Base-by-base conservation (phyloP, 2,797 vertebrate genomes). In the Orestias chungarensis region DNA sequence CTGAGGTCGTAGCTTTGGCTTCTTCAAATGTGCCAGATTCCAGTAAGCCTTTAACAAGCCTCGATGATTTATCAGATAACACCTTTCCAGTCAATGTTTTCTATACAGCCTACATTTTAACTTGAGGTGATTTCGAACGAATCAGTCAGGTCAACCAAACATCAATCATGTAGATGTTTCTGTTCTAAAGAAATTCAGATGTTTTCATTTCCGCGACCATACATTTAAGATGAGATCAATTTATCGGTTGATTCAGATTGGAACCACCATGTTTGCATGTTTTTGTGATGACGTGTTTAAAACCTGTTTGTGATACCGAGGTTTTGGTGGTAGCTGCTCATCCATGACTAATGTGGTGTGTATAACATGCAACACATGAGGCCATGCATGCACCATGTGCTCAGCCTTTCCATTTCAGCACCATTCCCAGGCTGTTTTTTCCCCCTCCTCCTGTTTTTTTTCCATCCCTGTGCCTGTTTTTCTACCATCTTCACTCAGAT, bases 381-480 rank as follows among this genome's bases (percentile, higher is more conserved):
- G 44, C 33, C 74, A 73, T 71, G 57, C 75, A 64, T 65, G 66
- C 42, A 69, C 71, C 75, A 68, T 73, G 76, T 68, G 70, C 33
- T 42, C 75, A 47, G 44, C 69, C 70, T 78, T 68, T 38, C 10
- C 6, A 2, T 65, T 81, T 49, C 66, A 67, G 62, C 68, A 43
- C 47, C 52, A 69, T 74, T 85, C 52, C 66, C 70, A 74, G 57
- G 40, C 73, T 38, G 86, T 83, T 71, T 82, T 66, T 70, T 57
- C 66, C 57, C n/a, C n/a, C n/a, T n/a, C n/a, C 54, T 49, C 49
- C 70, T 83, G 71, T 82, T 83, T 11, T 78, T 78, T 78, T 82
- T 73, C 79, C 85, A n/a, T 61, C 69, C 79, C 64, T 46, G 35
- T 64, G 47, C 35, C 64, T 85, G 72, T 82, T 90, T 79, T 82